phyloP scores from a whole-genome alignment of 2,113 vertebrate species.

The Lamprotornis superbus region DNA sequence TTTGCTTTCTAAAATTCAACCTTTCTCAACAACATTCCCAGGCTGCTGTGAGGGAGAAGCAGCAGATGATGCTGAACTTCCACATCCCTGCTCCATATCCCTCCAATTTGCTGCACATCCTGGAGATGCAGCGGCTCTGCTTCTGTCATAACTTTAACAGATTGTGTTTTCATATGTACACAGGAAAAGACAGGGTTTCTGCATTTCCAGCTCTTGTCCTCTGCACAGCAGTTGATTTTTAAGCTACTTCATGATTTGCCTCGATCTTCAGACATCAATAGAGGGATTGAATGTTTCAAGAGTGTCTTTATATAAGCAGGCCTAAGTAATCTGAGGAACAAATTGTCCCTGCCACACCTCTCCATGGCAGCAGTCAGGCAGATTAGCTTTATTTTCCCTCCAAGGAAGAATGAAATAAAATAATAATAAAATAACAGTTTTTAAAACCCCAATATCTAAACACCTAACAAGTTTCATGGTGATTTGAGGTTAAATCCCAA shows the following conservation, averaged over 20 bases:
- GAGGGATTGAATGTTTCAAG: not conserved
- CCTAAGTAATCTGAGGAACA: not conserved
- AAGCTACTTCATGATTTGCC: not conserved
- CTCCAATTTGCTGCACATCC: not conserved
- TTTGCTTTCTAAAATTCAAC: not conserved
- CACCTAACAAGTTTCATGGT: not conserved
- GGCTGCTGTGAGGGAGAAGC: not conserved
- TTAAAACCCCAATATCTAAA: not conserved
- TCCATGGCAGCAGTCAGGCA: not conserved
- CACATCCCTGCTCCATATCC: not conserved
- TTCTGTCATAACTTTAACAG: not conserved
- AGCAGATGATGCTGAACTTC: not conserved
- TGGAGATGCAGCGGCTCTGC: not conserved
- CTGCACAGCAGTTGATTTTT: not conserved
- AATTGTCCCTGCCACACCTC: not conserved
- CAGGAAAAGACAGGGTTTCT: not conserved
- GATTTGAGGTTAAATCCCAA: not conserved
- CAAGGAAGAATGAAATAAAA: not conserved
- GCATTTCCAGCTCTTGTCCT: not conserved
- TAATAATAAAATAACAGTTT: not conserved
- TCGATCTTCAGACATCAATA: not conserved
- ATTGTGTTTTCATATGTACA: rapidly evolving
- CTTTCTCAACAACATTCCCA: not conserved
- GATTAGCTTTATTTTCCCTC: not conserved
- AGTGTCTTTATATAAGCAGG: not conserved